Base-by-base conservation (phyloP, 2,888 invertebrate genomes). In the Dioctria linearis region DNA sequence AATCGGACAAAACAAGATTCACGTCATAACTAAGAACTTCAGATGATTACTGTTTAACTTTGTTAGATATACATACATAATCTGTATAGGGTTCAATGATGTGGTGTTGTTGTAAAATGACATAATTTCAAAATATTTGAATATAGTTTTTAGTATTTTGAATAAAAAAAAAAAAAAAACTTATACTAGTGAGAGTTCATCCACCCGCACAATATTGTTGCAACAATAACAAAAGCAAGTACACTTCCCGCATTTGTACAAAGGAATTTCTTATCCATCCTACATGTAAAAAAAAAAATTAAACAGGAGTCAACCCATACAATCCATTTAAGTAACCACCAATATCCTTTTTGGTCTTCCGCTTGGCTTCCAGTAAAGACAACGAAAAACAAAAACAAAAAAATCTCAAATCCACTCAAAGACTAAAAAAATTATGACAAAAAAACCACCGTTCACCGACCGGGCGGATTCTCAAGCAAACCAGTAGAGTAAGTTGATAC, bases 401-500 rank as follows among this genome's bases (percentile, higher is more conserved):
- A 66, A 66, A 66, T 46, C 25, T 25, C 42, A 42, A 66, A 42
- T 6, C 46, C 42, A 43, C 54, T 25, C 25, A 25, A 25, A 25
- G 25, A 25, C 0, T 25, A 25, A 25, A 25, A 25, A 25, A 25
- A 25, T 25, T 25, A 25, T 25, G 25, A 39, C 43, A 49, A 66
- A 66, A 66, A 66, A 66, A 42, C 6, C 66, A 42, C 49, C 76
- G 63, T 76, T 49, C 76, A 76, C 43, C 63, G 76, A 63, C 63
- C 63, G 63, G 76, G 63, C 11, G 13, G 46, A 25, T 46, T 25
- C 25, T 25, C 25, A 25, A 63, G 76, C 76, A 78, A 81, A 71
- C 78, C 71, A 81, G 75, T 71, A 79, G 71, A 82, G 82, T 81
- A 82, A 82, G 80, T 82, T 80, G 82, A 82, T 82, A 82, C 81